Percentiles rank a stretch among this genome's conserved stretches.
Evolutionary conservation across 2,888 invertebrate genomes (phyloP).

Genomic region (Stenichneumon culpator): DNA sequence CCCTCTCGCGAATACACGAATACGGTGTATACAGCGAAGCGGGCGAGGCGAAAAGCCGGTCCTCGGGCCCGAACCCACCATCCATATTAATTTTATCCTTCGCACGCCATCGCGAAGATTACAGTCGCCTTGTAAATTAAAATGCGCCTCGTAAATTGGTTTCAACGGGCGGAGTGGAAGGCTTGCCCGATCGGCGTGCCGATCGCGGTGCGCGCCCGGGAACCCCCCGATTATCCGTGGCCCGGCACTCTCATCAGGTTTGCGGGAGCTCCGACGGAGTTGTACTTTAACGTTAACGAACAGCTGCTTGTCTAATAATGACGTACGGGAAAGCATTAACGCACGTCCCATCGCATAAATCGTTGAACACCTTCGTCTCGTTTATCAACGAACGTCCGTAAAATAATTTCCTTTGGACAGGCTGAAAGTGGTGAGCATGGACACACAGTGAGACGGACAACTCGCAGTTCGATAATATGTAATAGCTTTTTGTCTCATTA

Average conservation of each 20-base stretch:
- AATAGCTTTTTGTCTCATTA: too few species aligned
- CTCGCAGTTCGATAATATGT: too few species aligned
- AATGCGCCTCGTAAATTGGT: conserved; percentile 63
- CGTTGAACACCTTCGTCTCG: conserved; percentile 29
- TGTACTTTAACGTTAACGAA: conserved; percentile 54
- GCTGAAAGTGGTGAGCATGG: too few species aligned
- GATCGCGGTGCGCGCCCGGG: neutral
- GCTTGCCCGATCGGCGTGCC: conserved; percentile 6
- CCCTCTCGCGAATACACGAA: conserved; percentile 26
- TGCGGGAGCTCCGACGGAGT: neutral
- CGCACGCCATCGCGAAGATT: conserved; percentile 62
- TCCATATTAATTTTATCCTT: conserved; percentile 61
- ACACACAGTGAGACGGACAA: too few species aligned
- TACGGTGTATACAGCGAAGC: neutral
- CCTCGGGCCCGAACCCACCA: neutral
- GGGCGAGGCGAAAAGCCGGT: neutral
- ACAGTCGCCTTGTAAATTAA: conserved; percentile 62
- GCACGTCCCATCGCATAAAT: conserved; percentile 35
- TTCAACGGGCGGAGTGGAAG: conserved; percentile 31
- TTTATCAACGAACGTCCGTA: neutral
- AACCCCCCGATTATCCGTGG: conserved; percentile 5
- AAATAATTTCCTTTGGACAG: too few species aligned
- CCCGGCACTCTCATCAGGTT: neutral
- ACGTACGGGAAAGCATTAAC: conserved; percentile 36
- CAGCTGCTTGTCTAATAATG: conserved; percentile 56